Percentiles rank a stretch among this genome's conserved stretches.
Evolutionary conservation across 1,140 invertebrate species (phyloP).

Genomic region (Lutraria rhynchaena): DNA sequence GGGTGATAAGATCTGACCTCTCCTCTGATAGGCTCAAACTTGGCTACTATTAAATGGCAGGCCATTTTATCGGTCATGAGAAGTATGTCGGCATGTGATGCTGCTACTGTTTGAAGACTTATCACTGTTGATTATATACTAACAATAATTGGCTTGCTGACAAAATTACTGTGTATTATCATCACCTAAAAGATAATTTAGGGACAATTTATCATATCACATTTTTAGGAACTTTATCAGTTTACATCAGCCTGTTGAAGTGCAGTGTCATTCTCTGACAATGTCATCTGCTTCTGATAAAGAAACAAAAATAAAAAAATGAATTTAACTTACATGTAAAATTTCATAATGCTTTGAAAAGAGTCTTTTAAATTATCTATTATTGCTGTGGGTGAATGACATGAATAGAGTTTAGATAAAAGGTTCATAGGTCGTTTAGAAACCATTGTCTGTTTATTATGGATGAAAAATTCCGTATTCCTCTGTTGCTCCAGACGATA

Average conservation of each 20-base stretch:
- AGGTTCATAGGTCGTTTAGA: too few relatives aligned
- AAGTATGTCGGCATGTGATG: slow-evolving; percentile 13
- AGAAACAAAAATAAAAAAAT: too few relatives aligned
- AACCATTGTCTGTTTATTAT: neutral
- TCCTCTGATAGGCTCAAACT: too few relatives aligned
- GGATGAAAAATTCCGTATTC: slow-evolving; percentile 1
- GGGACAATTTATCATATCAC: neutral
- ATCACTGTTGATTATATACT: slow-evolving; percentile 10
- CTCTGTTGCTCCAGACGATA: slow-evolving; percentile 4
- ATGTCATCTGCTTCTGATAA: too few relatives aligned
- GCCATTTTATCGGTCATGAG: too few relatives aligned
- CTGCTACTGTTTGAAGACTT: slow-evolving; percentile 27
- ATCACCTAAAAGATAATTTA: slow-evolving; percentile 1
- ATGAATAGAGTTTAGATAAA: too few relatives aligned
- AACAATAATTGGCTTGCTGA: slow-evolving; percentile 26
- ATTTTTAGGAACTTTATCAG: neutral
- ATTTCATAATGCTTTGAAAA: too few relatives aligned
- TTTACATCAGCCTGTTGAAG: neutral
- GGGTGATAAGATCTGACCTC: too few relatives aligned
- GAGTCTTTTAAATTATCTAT: too few relatives aligned
- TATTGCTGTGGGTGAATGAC: too few relatives aligned
- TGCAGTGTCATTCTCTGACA: neutral
- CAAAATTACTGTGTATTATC: slow-evolving; percentile 19
- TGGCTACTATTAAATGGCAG: too few relatives aligned
- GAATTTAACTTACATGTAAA: too few relatives aligned